Base-by-base conservation (phyloP, 1,140 invertebrate genomes). In the Dinoponera quadriceps region DNA sequence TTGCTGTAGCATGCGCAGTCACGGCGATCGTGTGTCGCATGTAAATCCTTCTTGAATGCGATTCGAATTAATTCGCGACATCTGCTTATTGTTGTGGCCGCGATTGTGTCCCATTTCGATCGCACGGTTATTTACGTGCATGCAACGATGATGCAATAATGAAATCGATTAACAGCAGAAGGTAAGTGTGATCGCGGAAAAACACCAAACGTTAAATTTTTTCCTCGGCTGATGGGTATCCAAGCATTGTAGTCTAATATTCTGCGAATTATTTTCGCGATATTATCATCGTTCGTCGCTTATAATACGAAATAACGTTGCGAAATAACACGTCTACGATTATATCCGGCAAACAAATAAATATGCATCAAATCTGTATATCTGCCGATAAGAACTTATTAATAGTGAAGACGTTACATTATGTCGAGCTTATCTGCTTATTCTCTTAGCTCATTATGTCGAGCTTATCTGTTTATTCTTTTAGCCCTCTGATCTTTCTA, bases 41-140 rank as follows among this genome's bases (percentile, higher is more conserved):
- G 51, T 33, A 71, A 69, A 38, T 80, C 14, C 65, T 22, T 48
- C n/a, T 22, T 5, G 51, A 44, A 27, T 57, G 25, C 65, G 14
- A 80, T 80, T 71, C 59, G 54, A 80, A 80, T 80, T 80, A 71
- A 77, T 77, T 65, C 59, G 11, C 49, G 18, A 44, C 63, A 78
- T 38, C 62, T 57, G 75, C 16, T 69, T 29, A 80, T 80, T 80
- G 75, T 80, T 71, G 57, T 18, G 38, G 16, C 14, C 18, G n/a
- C 38, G 51, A 78, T 78, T 78, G 63, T 78, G 49, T 71, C n/a
- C n/a, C 65, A 80, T 18, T 27, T 59, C 27, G 33, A 69, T 57
- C 18, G 7, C 38, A 13, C 16, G 44, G n/a, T 77, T 18, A 77
- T 77, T 77, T 54, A 55, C 14, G 22, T 48, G 22, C 5, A 7